Evolutionary conservation across 2,113 vertebrate species (phyloP).

Genomic region (Ancistrus triradiatus): DNA sequence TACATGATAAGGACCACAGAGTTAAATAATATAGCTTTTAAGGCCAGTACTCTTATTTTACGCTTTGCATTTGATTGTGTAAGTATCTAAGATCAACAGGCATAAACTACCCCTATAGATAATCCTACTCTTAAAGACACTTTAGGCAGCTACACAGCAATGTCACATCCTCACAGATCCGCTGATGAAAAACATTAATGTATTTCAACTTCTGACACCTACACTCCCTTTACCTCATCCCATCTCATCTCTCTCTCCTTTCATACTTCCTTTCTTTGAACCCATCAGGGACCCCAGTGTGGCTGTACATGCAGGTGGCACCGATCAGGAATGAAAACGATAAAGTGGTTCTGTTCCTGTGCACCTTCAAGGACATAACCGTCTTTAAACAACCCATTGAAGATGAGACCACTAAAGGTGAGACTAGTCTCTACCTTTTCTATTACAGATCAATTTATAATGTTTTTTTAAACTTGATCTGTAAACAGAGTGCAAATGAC

Average conservation of each 20-base stretch:
- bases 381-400: conserved; percentile 97
- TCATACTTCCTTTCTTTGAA: background rate
- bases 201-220: background rate
- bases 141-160: conserved; percentile 29
- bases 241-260: background rate
- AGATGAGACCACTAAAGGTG: conserved; percentile 93
- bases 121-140: conserved; percentile 27
- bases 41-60: conserved; percentile 11
- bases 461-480: too few relatives aligned
- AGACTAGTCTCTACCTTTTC: background rate
- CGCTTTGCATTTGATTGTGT: background rate
- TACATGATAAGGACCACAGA: background rate
- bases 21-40: conserved; percentile 10
- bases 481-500: too few relatives aligned
- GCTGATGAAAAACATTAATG: conserved; percentile 12
- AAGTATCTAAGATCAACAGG: conserved; percentile 24
- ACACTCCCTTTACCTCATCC: background rate
- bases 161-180: conserved; percentile 11
- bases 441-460: background rate
- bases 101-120: conserved; percentile 23
- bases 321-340: conserved; percentile 97
- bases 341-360: conserved; percentile 97
- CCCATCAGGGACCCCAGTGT: conserved; percentile 86
- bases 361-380: conserved; percentile 98
- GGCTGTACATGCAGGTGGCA: conserved; percentile 99